Evolutionary conservation across 2,888 invertebrate species (phyloP), one percentile per base, ranked within the genome.

Genomic region (Proisotoma minuta): DNA sequence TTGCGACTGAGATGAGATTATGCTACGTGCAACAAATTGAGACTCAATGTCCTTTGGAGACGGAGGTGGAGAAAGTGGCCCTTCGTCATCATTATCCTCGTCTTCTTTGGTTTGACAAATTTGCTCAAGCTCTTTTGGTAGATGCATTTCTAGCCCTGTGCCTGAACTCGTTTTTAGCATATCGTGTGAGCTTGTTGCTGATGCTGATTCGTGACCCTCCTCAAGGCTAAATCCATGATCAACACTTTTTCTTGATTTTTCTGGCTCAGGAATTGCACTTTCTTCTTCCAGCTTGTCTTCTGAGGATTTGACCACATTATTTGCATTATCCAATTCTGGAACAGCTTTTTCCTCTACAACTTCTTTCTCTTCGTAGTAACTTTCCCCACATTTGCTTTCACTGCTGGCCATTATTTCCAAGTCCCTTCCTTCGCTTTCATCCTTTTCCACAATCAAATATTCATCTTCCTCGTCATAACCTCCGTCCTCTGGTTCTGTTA

Each of bases 401-500:
- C 61, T 59, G n/a, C 59, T 63, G 15, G 57, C 51, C 27, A 57
- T 62, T 49, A 62, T 62, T 18, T 63, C 59, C n/a, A n/a, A n/a
- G 40, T 65, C 68, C 3, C 48, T 61, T 23, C 62, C 62, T 1
- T 65, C 57, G 4, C 59, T 60, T 58, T 72, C 72, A 47, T 72
- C 72, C 39, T 72, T 73, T 51, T 73, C 73, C 23, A 73, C 70
- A 12, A 73, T 69, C 12, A 73, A 60, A 58, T 73, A 73, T 40
- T 73, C 73, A 20, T 73, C 73, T 24, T 75, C 73, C 48, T 74
- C 73, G 27, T 75, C 73, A 4, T 70, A 72, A 39, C 64, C 65
- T 28, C 56, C 63, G 20, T 65, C 63, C 29, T 63, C 66, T 20
- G 65, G 68, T 34, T 68, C 66, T 18, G 64, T 62, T 39, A 65